Percentiles rank a stretch among this genome's conserved stretches.
Conservation (phyloP, 2,797 vertebrate species). For the Xiphorhynchus erythropygius region DNA sequence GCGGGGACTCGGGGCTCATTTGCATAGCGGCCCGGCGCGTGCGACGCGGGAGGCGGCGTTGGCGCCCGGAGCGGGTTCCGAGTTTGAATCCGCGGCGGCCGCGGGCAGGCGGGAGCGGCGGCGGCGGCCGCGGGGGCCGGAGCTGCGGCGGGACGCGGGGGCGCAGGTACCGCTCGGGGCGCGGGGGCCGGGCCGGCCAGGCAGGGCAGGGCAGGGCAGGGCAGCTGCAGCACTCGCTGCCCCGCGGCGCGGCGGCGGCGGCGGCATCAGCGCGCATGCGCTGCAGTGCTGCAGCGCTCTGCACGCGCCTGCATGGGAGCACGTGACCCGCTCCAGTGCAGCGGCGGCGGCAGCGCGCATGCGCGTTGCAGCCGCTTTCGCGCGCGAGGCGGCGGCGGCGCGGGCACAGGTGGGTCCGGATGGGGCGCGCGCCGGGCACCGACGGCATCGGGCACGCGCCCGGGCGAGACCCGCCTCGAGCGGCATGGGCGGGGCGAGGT, state of each 20-base stretch:
- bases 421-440: too few species aligned
- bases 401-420: neutral
- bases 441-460: too few species aligned
- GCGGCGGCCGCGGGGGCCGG: neutral
- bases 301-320: too few species aligned
- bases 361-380: neutral
- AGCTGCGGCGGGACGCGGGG: neutral
- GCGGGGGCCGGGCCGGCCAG: neutral
- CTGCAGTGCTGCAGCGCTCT: neutral
- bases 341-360: neutral
- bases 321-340: too few species aligned
- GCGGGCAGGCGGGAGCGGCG: neutral
- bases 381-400: neutral
- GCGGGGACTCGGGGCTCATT: constrained; percentile 55
- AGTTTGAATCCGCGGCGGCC: constrained; percentile 66
- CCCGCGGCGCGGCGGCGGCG: neutral
- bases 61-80: constrained; percentile 52
- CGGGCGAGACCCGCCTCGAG: too few species aligned
- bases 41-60: neutral
- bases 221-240: neutral
- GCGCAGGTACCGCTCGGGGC: neutral
- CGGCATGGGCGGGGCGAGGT: neutral
- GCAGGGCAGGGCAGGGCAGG: neutral
- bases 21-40: constrained; percentile 79
- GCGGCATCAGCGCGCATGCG: neutral